Conservation (phyloP, 2,113 vertebrate species). For the Lathamus discolor region DNA sequence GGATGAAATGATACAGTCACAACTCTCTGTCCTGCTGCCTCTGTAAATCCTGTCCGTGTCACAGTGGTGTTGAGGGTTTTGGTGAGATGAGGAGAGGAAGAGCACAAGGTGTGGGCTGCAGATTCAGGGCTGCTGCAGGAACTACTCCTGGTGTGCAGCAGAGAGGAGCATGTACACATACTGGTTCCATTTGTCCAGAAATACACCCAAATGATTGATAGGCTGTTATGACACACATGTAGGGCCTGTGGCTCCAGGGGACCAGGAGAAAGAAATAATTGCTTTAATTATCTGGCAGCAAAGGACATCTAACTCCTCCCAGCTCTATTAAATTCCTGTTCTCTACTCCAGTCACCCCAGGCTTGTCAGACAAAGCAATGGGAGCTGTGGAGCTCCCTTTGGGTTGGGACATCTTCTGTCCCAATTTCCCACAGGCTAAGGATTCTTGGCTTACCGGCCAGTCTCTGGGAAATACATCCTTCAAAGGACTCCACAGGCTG, state of each 20-base stretch:
- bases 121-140: neutral
- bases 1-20: neutral
- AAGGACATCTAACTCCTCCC: neutral
- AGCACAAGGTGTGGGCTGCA: neutral
- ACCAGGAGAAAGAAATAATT: neutral
- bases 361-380: neutral
- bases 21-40: neutral
- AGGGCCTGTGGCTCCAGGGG: neutral
- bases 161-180: neutral
- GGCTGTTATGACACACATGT: neutral
- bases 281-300: neutral
- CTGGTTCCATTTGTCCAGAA: neutral
- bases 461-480: neutral
- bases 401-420: neutral
- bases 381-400: neutral
- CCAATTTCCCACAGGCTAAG: neutral
- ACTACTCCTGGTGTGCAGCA: neutral
- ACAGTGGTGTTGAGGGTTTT: fast-evolving
- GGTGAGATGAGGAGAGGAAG: neutral
- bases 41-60: neutral
- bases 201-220: neutral
- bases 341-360: neutral
- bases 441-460: neutral
- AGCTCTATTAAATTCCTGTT: neutral
- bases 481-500: neutral